Evolutionary conservation across 2,113 vertebrate genomes (phyloP), one percentile per base, ranked within the genome.

Genomic region (Xiphophorus couchianus): DNA sequence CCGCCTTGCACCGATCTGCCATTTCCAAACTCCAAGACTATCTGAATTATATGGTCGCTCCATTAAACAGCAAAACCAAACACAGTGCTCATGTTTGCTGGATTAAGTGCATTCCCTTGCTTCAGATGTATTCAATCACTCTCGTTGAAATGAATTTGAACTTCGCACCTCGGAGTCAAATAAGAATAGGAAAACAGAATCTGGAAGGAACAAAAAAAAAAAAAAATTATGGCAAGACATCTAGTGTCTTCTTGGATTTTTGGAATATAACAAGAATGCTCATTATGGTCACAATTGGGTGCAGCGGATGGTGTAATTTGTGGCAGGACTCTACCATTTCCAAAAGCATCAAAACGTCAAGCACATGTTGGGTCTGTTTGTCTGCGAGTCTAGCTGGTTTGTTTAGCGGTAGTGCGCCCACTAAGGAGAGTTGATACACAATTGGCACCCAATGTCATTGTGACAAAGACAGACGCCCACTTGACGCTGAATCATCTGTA

Each of bases 291-390:
- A 66, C 83, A 85, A 85, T 61, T 68, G 58, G 80, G 75, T 75
- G 85, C 44, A 75, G 85, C 83, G 77, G 84, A 88, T 60, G 86
- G 83, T 78, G 69, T 92, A 90, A 93, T 92, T 91, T 86, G 78
- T 90, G 69, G 75, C 86, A 82, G 84, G 42, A 4, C 13, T 67
- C 75, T 91, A 87, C 92, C 90, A 89, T 90, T 90, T 89, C 68
- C 84, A 80, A 85, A 78, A 80, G 86, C 80, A 77, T 87, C 90
- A 86, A 88, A 84, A 87, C 51, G 22, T 86, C 85, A 85, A 74
- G 73, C 78, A 62, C 87, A 84, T 85, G 78, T 27, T 71, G 69
- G 66, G 37, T 69, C 66, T 62, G 39, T 71, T 61, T 60, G 39
- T 61, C 25, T 64, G 66, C 22, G 58, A 29, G 72, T 73, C 14